These are phyloP conservation scores for Drosophila sulfurigaster DNA, from an alignment of 1,140 invertebrate genomes.

Conservation along the genomic window DNA sequence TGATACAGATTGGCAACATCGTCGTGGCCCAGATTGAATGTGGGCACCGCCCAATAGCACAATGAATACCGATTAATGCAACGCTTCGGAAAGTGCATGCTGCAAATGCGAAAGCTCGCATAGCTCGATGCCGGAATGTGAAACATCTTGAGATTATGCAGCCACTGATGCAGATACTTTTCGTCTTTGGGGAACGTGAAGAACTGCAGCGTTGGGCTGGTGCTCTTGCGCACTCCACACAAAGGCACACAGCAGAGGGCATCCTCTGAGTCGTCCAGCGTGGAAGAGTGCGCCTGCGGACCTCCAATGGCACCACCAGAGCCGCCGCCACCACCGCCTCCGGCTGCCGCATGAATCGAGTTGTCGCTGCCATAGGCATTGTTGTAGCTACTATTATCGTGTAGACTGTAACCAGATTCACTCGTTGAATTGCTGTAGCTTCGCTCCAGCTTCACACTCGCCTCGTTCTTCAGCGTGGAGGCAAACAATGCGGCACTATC, in stretches of 20 bases:
- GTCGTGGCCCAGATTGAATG: constrained; percentile 79
- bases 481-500: constrained; percentile 60
- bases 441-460: constrained; percentile 68
- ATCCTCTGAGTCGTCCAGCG: constrained; percentile 74
- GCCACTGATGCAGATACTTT: constrained; percentile 80
- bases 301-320: constrained; percentile 56
- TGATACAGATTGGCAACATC: constrained; percentile 82
- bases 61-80: constrained; percentile 80
- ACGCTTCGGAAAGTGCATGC: constrained; percentile 81
- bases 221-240: constrained; percentile 77
- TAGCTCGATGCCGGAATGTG: constrained; percentile 70
- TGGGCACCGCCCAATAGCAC: constrained; percentile 82
- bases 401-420: constrained; percentile 65
- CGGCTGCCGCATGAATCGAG: constrained; percentile 38
- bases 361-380: constrained; percentile 63
- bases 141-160: constrained; percentile 80
- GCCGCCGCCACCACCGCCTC: constrained; percentile 38
- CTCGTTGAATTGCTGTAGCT: constrained; percentile 74
- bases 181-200: constrained; percentile 81
- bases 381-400: constrained; percentile 59
- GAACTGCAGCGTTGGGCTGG: constrained; percentile 77
- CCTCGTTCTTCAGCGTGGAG: constrained; percentile 57
- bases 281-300: constrained; percentile 71
- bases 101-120: constrained; percentile 72
- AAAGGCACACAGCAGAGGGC: constrained; percentile 77